Evolutionary conservation across 2,888 invertebrate genomes (phyloP).

Genomic region (Drosophila setosimentum): DNA sequence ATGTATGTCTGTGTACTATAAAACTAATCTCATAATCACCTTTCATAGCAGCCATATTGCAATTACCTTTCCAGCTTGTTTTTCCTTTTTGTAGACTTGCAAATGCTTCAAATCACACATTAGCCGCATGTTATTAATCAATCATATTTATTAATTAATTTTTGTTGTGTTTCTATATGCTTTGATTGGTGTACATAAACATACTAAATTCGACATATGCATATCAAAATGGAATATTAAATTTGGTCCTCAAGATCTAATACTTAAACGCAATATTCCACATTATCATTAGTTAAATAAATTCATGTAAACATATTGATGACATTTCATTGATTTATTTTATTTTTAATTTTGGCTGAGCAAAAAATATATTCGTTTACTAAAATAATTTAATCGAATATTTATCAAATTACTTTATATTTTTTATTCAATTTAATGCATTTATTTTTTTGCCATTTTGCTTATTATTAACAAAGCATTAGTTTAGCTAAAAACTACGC

Average conservation of each 20-base stretch:
- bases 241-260: too few relatives aligned
- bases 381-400: not conserved
- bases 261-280: not conserved
- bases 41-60: conserved; percentile 13
- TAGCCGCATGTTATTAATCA: conserved; percentile 25
- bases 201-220: not conserved
- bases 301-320: not conserved
- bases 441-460: not conserved
- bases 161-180: not conserved
- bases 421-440: not conserved
- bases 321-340: too few relatives aligned
- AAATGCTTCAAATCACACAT: not conserved
- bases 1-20: conserved; percentile 10
- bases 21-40: conserved; percentile 16
- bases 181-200: not conserved
- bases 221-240: not conserved
- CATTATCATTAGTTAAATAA: not conserved
- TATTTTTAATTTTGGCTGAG: not conserved
- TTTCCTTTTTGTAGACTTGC: not conserved
- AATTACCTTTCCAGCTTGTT: not conserved
- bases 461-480: not conserved
- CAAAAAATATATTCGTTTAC: not conserved
- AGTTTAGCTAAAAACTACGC: not conserved
- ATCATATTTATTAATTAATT: not conserved
- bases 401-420: not conserved